phyloP scores from a whole-genome alignment of 2,113 vertebrate species.

The Micronycteris hirsuta region DNA sequence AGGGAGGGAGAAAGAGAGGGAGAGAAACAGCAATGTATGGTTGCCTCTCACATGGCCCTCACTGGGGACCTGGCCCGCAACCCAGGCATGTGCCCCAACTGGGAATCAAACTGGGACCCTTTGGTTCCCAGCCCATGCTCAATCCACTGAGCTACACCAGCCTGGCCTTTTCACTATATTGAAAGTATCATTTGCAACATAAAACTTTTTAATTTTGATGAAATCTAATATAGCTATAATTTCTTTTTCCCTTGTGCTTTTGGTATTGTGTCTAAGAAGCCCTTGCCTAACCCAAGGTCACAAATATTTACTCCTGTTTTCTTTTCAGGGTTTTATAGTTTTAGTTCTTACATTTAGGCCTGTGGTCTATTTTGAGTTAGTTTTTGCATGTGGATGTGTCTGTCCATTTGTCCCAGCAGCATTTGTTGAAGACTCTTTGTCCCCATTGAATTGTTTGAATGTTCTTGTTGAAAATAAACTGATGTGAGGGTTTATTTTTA shows the following conservation, averaged over 20 bases:
- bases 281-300: not conserved
- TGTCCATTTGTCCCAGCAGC: not conserved
- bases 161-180: not conserved
- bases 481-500: not conserved
- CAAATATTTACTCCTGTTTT: not conserved
- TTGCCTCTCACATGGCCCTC: too few species aligned
- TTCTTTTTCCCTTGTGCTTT: not conserved
- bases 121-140: too few species aligned
- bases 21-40: too few species aligned
- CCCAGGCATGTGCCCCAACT: too few species aligned
- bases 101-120: too few species aligned
- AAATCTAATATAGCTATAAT: not conserved
- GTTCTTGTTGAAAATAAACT: not conserved
- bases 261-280: not conserved
- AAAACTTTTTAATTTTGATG: not conserved
- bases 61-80: too few species aligned
- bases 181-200: not conserved
- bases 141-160: too few species aligned
- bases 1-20: too few species aligned
- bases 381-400: not conserved
- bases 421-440: not conserved
- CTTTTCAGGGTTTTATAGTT: not conserved
- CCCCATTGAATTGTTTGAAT: not conserved
- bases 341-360: not conserved
- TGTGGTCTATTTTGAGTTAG: not conserved